Evolutionary conservation across 2,888 invertebrate genomes (phyloP), one percentile per base, ranked within the genome.

Genomic region (Liopterus haemorrhoidalis): DNA sequence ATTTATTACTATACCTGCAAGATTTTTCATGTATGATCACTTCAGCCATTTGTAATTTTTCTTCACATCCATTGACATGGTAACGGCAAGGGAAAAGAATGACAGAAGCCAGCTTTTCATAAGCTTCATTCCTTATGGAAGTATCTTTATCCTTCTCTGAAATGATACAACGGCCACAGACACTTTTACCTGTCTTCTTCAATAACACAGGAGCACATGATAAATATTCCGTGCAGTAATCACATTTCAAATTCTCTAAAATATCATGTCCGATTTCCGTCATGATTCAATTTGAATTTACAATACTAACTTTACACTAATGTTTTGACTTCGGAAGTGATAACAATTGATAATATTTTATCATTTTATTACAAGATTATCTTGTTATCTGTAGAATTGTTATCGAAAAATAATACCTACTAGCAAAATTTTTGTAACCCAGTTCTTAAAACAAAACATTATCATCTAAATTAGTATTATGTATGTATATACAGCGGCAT

Each of bases 181-280:
- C 12, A 11, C n/a, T 39, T 8, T 25, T 12, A 2, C 39, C 39
- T 11, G 25, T 39, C 20, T 16, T 25, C 19, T 5, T 15, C 3
- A 39, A 18, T 19, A 27, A 5, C 19, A 39, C 19, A 4, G 39
- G 39, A 18, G 28, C 16, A 9, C 39, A 39, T n/a, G 39, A 25
- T 39, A 39, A 28, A 15, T 39, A 39, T 2, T 16, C 19, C 2
- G 18, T 12, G 3, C 39, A 39, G 1, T 5, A n/a, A 8, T 25
- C n/a, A 18, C 39, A 39, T 19, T 28, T 19, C 14, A 39, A 12
- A 6, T 25, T 12, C 8, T 33, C 11, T 15, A 9, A 15, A 11
- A 37, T 37, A 24, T 3, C 15, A n/a, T n/a, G n/a, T n/a, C n/a
- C n/a, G n/a, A n/a, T n/a, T n/a, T n/a, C n/a, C n/a, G n/a, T n/a